Percentiles rank a stretch among this genome's conserved stretches.
Conservation (phyloP, 92 coral and sea anemone species). For the Scolanthus callimorphus region DNA sequence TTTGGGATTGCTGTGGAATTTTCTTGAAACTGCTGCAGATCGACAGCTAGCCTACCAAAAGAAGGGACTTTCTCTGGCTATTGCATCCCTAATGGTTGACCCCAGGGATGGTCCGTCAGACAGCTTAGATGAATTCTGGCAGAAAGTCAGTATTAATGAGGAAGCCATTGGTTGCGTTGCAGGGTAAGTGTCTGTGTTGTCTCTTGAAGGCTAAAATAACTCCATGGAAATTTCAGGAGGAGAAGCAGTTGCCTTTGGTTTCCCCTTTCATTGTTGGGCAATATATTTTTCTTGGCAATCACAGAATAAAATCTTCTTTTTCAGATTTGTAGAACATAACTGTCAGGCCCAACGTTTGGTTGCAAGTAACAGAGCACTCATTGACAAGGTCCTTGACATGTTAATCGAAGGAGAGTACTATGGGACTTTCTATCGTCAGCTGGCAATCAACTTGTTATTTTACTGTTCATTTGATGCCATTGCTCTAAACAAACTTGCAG, state of each 20-base stretch:
- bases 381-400: constrained; percentile 45
- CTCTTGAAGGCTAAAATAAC: too few species aligned
- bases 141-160: constrained; percentile 38
- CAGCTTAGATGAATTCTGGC: constrained; percentile 1
- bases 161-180: constrained; percentile 70
- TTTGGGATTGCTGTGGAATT: constrained; percentile 69
- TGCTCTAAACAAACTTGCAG: not conserved
- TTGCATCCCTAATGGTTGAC: constrained; percentile 40
- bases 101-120: not conserved
- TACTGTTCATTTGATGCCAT: constrained; percentile 53
- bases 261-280: too few species aligned
- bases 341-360: constrained; percentile 26
- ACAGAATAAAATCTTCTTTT: not conserved
- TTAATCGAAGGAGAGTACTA: constrained; percentile 25
- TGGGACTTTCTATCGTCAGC: constrained; percentile 39
- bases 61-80: constrained; percentile 45
- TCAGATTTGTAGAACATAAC: constrained; percentile 44
- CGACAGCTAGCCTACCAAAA: constrained; percentile 51
- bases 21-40: constrained; percentile 59
- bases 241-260: too few species aligned
- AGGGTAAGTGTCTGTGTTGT: constrained; percentile 48
- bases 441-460: constrained; percentile 43
- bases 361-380: constrained; percentile 27
- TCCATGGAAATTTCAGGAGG: too few species aligned
- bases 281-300: too few species aligned